phyloP scores from a whole-genome alignment of 37 sponge, comb jelly and placozoan species.

The Sycon ciliatum region DNA sequence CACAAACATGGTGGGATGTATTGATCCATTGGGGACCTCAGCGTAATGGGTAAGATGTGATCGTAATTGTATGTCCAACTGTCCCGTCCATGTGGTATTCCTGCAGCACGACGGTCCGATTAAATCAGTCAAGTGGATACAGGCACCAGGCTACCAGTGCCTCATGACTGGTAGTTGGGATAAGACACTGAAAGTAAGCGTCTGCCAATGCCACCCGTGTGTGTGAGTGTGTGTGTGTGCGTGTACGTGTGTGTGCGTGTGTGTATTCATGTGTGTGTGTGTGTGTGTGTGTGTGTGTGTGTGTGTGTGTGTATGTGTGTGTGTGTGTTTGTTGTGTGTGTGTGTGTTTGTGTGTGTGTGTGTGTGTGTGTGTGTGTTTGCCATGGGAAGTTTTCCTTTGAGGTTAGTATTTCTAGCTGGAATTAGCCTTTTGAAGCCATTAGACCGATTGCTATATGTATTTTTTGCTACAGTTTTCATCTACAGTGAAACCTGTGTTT shows the following conservation, averaged over 20 bases:
- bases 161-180: conserved; percentile 92
- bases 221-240: conserved; percentile 20
- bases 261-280: conserved; percentile 21
- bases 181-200: conserved; percentile 74
- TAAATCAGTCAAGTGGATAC: conserved; percentile 77
- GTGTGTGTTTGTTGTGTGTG: conserved; percentile 14
- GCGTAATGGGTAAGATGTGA: too few relatives aligned
- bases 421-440: too few relatives aligned
- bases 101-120: conserved; percentile 78
- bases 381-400: too few relatives aligned
- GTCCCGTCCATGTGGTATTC: background rate
- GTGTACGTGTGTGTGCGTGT: conserved; percentile 15
- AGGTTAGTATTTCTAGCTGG: too few relatives aligned
- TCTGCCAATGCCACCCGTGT: background rate
- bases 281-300: background rate
- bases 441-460: too few relatives aligned
- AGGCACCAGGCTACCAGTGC: conserved; percentile 67
- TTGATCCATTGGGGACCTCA: too few relatives aligned
- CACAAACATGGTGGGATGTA: too few relatives aligned
- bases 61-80: too few relatives aligned
- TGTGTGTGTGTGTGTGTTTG: too few relatives aligned
- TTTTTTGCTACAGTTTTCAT: too few relatives aligned
- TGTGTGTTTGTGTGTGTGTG: too few relatives aligned
- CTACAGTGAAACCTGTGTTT: too few relatives aligned
- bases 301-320: background rate